Conservation (phyloP, 2,797 vertebrate genomes). For the Pipistrellus pygmaeus region DNA sequence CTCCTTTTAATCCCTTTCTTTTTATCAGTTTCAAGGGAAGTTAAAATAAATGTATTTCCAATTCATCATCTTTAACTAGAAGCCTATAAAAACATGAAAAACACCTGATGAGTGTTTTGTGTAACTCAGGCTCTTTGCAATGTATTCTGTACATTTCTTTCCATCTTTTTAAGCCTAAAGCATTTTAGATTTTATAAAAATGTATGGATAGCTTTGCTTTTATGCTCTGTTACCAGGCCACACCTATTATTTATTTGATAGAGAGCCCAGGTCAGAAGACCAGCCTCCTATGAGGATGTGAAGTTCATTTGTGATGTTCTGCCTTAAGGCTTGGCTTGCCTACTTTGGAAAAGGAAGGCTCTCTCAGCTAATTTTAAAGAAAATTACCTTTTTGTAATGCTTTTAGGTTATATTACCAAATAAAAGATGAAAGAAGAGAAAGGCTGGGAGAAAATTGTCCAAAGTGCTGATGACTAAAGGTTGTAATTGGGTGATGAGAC, state of each 20-base stretch:
- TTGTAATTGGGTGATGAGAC: neutral
- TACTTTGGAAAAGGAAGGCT: neutral
- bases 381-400: constrained; percentile 36
- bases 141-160: neutral
- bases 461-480: neutral
- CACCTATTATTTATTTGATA: constrained; percentile 6
- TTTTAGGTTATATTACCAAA: constrained; percentile 21
- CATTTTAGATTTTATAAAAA: constrained; percentile 31
- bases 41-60: constrained; percentile 29
- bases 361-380: constrained; percentile 36
- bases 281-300: neutral
- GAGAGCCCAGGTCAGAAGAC: neutral
- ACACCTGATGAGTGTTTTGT: neutral
- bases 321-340: neutral
- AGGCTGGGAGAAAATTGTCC: neutral
- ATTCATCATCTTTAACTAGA: constrained; percentile 32
- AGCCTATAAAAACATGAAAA: neutral
- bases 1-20: constrained; percentile 19
- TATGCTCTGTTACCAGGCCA: neutral
- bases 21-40: neutral
- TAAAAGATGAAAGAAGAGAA: constrained; percentile 16
- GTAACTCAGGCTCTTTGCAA: constrained; percentile 26
- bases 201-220: neutral
- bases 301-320: neutral
- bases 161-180: constrained; percentile 4